phyloP scores from a whole-genome alignment of 1,140 invertebrate genomes.

The Pollicipes pollicipes region DNA sequence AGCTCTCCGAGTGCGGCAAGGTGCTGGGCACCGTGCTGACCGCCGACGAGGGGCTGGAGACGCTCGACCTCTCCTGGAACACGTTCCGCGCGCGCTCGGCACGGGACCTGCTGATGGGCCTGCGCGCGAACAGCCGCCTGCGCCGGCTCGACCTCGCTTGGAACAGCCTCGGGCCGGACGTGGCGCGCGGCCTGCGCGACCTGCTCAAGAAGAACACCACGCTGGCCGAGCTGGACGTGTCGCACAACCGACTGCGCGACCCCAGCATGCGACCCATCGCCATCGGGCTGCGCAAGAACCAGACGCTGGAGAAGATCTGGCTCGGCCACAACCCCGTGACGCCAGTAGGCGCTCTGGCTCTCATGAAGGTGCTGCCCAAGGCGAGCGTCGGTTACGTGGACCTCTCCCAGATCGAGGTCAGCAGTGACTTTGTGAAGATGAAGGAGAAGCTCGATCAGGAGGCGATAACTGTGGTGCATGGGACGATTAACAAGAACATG shows the following conservation, averaged over 20 bases:
- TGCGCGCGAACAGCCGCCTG: background rate
- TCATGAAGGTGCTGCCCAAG: background rate
- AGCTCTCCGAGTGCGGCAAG: background rate
- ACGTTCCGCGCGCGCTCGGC: background rate
- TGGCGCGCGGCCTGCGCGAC: background rate
- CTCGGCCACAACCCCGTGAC: background rate
- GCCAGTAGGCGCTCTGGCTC: background rate
- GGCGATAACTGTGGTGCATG: background rate
- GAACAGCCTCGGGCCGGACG: background rate
- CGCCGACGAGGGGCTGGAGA: background rate
- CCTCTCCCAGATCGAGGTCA: background rate
- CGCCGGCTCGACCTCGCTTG: background rate
- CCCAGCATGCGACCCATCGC: background rate
- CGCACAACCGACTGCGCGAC: background rate
- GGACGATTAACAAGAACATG: background rate
- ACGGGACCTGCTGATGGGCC: background rate
- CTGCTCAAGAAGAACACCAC: background rate
- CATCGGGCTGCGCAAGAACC: background rate
- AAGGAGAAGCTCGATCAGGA: background rate
- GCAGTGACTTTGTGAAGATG: background rate
- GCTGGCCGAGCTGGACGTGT: background rate
- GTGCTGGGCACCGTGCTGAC: background rate
- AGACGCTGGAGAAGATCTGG: background rate
- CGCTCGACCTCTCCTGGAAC: background rate
- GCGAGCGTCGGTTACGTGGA: background rate